Base-by-base conservation (phyloP, 2,888 invertebrate species). In the Acanthosepion esculentum region DNA sequence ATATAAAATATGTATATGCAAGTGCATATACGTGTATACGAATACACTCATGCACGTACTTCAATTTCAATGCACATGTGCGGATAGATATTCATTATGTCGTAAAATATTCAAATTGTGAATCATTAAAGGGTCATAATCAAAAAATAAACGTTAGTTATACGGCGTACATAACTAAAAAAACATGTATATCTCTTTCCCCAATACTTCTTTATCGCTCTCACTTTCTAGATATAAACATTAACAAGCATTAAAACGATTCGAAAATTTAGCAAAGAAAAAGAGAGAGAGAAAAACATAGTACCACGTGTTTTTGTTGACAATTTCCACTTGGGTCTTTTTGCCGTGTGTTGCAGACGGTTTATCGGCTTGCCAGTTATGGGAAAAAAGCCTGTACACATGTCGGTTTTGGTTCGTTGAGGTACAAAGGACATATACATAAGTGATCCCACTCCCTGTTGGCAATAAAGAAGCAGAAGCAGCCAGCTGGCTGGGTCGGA, bases 401-500 rank as follows among this genome's bases (percentile, higher is more conserved):
- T 78, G 78, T 78, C 78, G n/a, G n/a, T 78, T 78, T 78, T 78
- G 33, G n/a, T 33, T 33, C 78, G 78, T 33, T 12, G n/a, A 10
- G 33, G 78, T 78, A 78, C 78, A 78, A 78, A 78, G 78, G 78
- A 78, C 78, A 78, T 78, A 78, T 78, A 78, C 78, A 78, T 78
- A 12, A n/a, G 78, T 78, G n/a, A 78, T 33, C 33, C 78, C 78
- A 78, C 78, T 78, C 78, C 78, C 78, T n/a, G n/a, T 10, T 18
- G 78, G n/a, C 33, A 33, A 78, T 33, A 33, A 78, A 78, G 78
- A 78, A 78, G 8, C n/a, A 78, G 78, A 78, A 78, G 78, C 78
- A 33, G 78, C 33, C 33, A 33, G 33, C 5, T n/a, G n/a, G 78
- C 15, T 33, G 78, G 78, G 20, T 20, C 12, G n/a, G 78, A 33